These are phyloP conservation scores for Lithophane socia DNA, from an alignment of 2,888 invertebrate species.

Conservation along the genomic window DNA sequence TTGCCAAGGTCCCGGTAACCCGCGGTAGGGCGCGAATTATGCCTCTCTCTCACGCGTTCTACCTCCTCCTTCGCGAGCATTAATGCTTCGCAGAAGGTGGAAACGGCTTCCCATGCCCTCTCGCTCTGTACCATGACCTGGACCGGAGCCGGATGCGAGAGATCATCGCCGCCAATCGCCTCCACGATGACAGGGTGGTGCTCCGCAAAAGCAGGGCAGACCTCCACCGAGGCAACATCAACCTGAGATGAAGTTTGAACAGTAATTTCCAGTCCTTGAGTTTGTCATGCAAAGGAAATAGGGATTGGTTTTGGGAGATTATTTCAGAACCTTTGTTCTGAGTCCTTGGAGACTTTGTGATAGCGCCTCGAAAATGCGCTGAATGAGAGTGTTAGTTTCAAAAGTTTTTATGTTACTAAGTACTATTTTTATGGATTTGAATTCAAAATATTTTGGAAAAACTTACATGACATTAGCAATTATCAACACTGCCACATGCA, in stretches of 20 bases:
- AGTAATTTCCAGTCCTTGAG: not conserved
- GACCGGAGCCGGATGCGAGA: no score
- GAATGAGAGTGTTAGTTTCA: not conserved
- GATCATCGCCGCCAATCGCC: no score
- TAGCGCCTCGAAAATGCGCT: not conserved
- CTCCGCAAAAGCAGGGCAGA: no score
- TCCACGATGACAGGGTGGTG: no score
- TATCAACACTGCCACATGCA: not conserved
- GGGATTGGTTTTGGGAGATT: no score
- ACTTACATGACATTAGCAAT: not conserved
- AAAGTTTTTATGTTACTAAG: not conserved
- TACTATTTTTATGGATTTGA: not conserved
- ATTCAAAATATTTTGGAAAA: not conserved
- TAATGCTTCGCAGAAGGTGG: no score
- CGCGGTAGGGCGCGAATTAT: no score
- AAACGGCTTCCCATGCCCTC: no score
- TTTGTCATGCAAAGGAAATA: not conserved
- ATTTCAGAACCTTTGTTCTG: not conserved
- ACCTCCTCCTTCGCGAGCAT: no score
- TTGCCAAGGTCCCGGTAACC: no score
- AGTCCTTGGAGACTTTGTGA: not conserved
- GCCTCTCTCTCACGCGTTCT: no score
- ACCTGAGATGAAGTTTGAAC: not conserved
- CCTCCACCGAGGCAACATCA: conserved; percentile 14
- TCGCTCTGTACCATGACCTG: no score